Base-by-base conservation (phyloP, 2,797 vertebrate species). In the Acanthurus leucopareius region DNA sequence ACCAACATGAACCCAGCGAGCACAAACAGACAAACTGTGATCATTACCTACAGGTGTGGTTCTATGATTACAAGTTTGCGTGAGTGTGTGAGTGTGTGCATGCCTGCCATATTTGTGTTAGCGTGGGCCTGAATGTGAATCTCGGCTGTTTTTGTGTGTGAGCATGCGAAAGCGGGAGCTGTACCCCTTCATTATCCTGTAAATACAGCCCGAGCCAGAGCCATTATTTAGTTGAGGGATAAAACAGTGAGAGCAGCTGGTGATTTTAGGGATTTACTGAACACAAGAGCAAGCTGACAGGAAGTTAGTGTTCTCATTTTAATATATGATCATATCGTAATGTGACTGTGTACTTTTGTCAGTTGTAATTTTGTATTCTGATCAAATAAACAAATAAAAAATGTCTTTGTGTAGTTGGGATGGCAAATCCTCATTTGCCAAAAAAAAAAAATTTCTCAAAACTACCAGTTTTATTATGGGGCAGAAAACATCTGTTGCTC, bases 171-270 rank as follows among this genome's bases (percentile, higher is more conserved):
- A 73, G 77, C 54, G 13, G 57, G 75, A 78, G 78, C 75, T 73
- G 77, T 51, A 78, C 73, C 80, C 88, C 60, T 88, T 90, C 80
- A 90, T 92, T 91, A 83, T 83, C 82, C 79, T 81, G 86, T 89
- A 90, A 91, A 89, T 88, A 89, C 87, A 90, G 79, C 80, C 86
- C 54, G 85, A 87, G 88, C 86, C 87, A 86, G 78, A 89, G 67
- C 71, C 79, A 77, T 88, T 89, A 89, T 92, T 90, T 88, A 86
- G 88, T 69, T 60, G 79, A 67, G 87, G 74, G 88, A 93, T 90
- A 85, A 91, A 90, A 88, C 78, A 40, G 44, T 62, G 75, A 69
- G 79, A 86, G 83, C 89, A 89, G 85, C 86, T 90, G 88, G 80
- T 79, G 69, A 90, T 83, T 89, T 85, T 82, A 77, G 75, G 80